phyloP scores from a whole-genome alignment of 2,113 vertebrate genomes.

The Syngnathus typhle region DNA sequence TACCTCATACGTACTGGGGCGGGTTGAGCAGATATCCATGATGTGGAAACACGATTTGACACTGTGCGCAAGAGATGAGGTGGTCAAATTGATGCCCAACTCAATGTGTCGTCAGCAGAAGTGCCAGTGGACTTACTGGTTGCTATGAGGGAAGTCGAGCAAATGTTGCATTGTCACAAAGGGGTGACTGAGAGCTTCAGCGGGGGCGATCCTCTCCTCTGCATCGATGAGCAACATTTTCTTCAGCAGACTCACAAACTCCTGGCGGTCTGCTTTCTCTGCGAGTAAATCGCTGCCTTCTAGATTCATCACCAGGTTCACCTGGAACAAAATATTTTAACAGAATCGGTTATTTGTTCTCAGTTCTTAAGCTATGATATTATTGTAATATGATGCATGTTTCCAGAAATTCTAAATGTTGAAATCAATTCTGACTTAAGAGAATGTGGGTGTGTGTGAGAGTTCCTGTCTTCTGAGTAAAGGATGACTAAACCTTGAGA shows the following conservation, averaged over 20 bases:
- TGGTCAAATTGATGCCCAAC: background rate
- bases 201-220: conserved; percentile 88
- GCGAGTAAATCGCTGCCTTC: conserved; percentile 94
- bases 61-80: conserved; percentile 54
- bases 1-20: conserved; percentile 77
- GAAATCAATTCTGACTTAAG: background rate
- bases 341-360: background rate
- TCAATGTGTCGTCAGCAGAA: conserved; percentile 4
- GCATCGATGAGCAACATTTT: conserved; percentile 97
- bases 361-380: background rate
- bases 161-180: conserved; percentile 98
- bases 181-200: conserved; percentile 86
- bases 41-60: conserved; percentile 98
- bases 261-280: conserved; percentile 93
- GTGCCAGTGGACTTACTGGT: conserved; percentile 77
- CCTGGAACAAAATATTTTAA: conserved; percentile 63
- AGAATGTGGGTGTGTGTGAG: background rate
- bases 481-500: conserved; percentile 17
- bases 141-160: conserved; percentile 96
- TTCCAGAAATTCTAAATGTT: conserved; percentile 12
- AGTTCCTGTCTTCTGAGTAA: conserved; percentile 19
- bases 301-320: conserved; percentile 98
- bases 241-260: conserved; percentile 95
- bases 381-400: background rate
- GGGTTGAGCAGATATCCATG: conserved; percentile 92